These are phyloP conservation scores for Acanthopleura granulata DNA, from an alignment of 2,888 invertebrate species.

Conservation along the genomic window DNA sequence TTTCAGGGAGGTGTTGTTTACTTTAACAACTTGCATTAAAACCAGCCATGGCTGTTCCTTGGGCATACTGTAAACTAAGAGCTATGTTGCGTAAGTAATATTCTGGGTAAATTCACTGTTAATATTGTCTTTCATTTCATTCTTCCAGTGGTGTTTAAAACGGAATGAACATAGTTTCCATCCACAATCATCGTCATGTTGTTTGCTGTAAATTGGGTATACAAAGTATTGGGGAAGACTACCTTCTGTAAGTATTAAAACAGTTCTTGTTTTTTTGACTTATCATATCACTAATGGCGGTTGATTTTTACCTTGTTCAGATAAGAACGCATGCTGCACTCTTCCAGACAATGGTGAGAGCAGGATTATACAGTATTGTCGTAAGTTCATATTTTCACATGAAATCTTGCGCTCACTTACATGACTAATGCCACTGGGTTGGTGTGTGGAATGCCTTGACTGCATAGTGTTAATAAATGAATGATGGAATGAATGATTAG, in stretches of 20 bases:
- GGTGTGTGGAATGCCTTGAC: too few relatives aligned
- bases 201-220: conserved; percentile 1
- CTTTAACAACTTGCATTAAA: too few relatives aligned
- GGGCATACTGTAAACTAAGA: conserved; percentile 1
- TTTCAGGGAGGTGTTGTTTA: background rate
- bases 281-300: background rate
- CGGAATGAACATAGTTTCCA: background rate
- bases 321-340: background rate
- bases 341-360: background rate
- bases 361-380: background rate
- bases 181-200: background rate
- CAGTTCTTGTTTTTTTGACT: background rate
- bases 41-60: background rate
- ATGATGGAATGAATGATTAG: too few relatives aligned
- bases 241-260: background rate
- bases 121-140: background rate
- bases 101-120: background rate
- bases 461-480: too few relatives aligned
- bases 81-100: background rate
- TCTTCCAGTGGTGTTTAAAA: background rate
- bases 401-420: too few relatives aligned
- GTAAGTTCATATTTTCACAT: background rate
- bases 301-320: background rate
- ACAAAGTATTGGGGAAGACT: background rate
- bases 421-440: too few relatives aligned